phyloP scores from a whole-genome alignment of 2,888 invertebrate genomes.

The Chloroclysta siterata region DNA sequence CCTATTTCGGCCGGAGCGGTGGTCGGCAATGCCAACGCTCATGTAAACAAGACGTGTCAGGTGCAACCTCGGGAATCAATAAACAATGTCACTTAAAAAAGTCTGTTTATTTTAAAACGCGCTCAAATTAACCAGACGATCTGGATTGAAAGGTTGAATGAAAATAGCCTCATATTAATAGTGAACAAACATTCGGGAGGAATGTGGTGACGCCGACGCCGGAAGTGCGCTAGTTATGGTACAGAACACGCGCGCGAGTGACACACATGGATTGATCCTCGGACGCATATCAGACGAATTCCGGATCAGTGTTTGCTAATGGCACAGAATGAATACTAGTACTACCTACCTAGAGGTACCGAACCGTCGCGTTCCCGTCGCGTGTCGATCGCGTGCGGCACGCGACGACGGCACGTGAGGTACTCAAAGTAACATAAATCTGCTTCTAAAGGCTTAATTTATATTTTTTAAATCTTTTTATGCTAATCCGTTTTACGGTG shows the following conservation, averaged over 20 bases:
- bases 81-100: slow-evolving; percentile 24
- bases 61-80: slow-evolving; percentile 15
- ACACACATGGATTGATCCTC: too few relatives aligned
- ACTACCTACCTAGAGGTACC: neutral
- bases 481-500: slow-evolving; percentile 11
- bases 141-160: slow-evolving; percentile 27
- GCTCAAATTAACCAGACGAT: slow-evolving; percentile 24
- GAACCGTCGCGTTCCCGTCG: neutral
- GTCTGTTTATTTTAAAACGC: slow-evolving; percentile 21
- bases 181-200: slow-evolving; percentile 12
- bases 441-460: slow-evolving; percentile 22
- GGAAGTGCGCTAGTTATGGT: slow-evolving; percentile 4
- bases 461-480: slow-evolving; percentile 1
- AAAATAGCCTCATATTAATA: slow-evolving; percentile 25
- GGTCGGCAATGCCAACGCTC: neutral
- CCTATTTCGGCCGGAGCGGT: neutral
- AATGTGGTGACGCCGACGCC: slow-evolving; percentile 13
- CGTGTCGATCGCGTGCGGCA: slow-evolving; percentile 19
- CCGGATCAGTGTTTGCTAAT: too few relatives aligned
- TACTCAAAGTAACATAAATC: slow-evolving; percentile 22
- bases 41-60: slow-evolving; percentile 5
- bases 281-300: too few relatives aligned
- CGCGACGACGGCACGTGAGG: slow-evolving; percentile 16
- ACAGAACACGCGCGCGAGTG: neutral
- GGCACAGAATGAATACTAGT: too few relatives aligned